Conservation (phyloP, 2,113 vertebrate genomes). For the Lonchura striata region DNA sequence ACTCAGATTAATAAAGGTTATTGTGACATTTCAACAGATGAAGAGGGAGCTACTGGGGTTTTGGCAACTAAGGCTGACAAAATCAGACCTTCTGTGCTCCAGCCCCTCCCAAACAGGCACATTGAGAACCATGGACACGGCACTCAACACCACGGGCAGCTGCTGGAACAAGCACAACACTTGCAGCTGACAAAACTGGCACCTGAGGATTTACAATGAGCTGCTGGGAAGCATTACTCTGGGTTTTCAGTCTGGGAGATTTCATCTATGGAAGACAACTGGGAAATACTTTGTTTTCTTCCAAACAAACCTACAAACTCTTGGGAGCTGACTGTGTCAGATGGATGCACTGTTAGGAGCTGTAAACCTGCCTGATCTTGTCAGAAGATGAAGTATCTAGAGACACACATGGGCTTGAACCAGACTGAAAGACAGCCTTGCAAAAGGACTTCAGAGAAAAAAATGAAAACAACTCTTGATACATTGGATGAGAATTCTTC, state of each 20-base stretch:
- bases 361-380: background rate
- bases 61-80: background rate
- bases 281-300: background rate
- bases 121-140: rapidly evolving
- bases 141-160: background rate
- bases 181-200: background rate
- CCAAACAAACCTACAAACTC: background rate
- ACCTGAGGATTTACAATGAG: background rate
- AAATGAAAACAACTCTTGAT: background rate
- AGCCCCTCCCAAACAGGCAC: background rate
- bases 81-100: background rate
- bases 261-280: background rate
- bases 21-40: background rate
- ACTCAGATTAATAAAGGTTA: background rate
- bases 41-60: background rate
- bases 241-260: background rate
- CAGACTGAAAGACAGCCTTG: background rate
- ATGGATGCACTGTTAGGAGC: background rate
- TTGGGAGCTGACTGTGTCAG: background rate
- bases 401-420: background rate
- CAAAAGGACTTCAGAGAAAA: background rate
- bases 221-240: background rate
- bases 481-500: background rate
- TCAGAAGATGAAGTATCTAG: background rate
- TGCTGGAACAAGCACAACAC: background rate